Conservation (phyloP, 2,888 invertebrate species). For the Leptopilina syphax region DNA sequence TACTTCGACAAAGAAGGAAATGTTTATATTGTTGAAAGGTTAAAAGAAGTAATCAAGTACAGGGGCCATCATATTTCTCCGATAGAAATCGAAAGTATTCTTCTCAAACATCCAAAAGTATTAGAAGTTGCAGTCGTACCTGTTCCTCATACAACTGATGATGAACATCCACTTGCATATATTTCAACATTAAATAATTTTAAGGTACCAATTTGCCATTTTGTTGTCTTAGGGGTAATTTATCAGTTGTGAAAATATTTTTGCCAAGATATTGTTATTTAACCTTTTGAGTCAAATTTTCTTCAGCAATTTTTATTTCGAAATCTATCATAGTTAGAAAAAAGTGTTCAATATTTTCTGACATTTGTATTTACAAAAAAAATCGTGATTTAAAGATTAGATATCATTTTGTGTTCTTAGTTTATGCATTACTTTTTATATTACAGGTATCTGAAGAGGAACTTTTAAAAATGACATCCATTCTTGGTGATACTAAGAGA, state of each 20-base stretch:
- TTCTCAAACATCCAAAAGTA: constrained; percentile 60
- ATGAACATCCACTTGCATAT: constrained; percentile 64
- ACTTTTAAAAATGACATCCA: constrained; percentile 60
- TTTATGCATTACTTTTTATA: not conserved
- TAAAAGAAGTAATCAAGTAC: constrained; percentile 67
- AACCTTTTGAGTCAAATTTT: no score
- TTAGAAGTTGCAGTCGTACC: constrained; percentile 62
- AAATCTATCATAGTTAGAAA: no score
- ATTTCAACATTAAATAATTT: constrained; percentile 52
- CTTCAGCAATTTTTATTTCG: no score
- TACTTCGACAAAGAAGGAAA: constrained; percentile 65
- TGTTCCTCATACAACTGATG: constrained; percentile 58
- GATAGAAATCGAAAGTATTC: constrained; percentile 63
- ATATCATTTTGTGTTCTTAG: no score
- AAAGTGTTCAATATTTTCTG: no score
- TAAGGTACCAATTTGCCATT: constrained; percentile 20
- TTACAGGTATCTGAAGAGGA: constrained; percentile 67
- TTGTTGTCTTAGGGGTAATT: no score
- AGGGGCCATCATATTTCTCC: constrained; percentile 64
- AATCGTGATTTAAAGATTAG: no score
- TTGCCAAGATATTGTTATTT: no score
- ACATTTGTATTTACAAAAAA: no score
- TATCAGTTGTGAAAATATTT: no score
- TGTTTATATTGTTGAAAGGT: constrained; percentile 65
- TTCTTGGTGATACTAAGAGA: constrained; percentile 60